Base-by-base conservation (phyloP, 1,140 invertebrate species). In the Drosophila repletoides region DNA sequence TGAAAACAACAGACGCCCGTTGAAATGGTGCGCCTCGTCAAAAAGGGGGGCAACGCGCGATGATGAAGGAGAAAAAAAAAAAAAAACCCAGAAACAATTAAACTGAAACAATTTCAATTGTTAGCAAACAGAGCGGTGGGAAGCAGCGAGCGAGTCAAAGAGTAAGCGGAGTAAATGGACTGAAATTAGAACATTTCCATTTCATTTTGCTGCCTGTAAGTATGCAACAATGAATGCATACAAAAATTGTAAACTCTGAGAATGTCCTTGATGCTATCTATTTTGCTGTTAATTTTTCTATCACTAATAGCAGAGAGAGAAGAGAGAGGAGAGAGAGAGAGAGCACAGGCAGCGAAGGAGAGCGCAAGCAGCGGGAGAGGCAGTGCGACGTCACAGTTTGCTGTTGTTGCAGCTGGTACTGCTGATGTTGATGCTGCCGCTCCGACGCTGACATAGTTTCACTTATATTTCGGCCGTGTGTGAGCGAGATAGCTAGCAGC, bases 381-480 rank as follows among this genome's bases (percentile, higher is more conserved):
- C 31, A 28, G 24, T 43, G 5, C 65, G 58, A 86, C 74, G 75
- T 84, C 79, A 83, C 48, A 46, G 40, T 66, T 55, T 59, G 33
- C 26, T 63, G 53, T 34, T 58, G 29, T 22, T 36, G 34, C 12
- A 36, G 3, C 33, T 53, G 7, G 14, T 41, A 34, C 59, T 34
- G 59, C 26, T 40, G 51, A 21, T 34, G 29, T 34, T 34, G 24
- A 9, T 36, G 40, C 40, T 59, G 48, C 17, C 49, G 28, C 40
- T 51, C 64, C 65, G 56, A 46, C 15, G 69, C 59, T 87, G 81
- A 87, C 81, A 88, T 73, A 87, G 76, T 81, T 87, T 87, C 65
- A 36, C 64, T 60, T 61, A 4, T n/a, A 75, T 84, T 70, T 76
- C 61, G 77, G 77, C 64, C 40, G 29, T 38, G 21, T 63, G 48